Conservation (phyloP, 2,888 invertebrate genomes). For the Monopis laevigella region DNA sequence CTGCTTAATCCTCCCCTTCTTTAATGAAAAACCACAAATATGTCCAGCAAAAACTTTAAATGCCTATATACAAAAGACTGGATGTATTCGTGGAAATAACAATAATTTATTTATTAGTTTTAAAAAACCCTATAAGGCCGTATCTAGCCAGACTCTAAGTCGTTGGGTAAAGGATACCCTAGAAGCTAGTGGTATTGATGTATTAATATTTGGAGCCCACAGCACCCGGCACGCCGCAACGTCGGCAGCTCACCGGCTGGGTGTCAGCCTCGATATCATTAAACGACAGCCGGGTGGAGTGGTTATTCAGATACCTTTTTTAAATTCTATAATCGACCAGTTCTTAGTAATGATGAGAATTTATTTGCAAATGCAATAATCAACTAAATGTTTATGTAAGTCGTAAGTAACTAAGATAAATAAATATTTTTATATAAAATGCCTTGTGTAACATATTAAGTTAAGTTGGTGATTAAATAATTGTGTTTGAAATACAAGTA, state of each 20-base stretch:
- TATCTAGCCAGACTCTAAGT: conserved; percentile 19
- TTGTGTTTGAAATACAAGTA: too few species aligned
- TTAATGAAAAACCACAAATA: conserved; percentile 16
- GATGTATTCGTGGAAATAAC: too few species aligned
- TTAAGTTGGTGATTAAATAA: too few species aligned
- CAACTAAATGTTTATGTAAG: neutral
- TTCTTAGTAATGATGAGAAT: conserved; percentile 7
- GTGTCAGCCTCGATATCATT: conserved; percentile 21
- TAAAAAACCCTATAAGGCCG: conserved; percentile 15
- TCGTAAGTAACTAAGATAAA: neutral
- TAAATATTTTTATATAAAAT: too few species aligned
- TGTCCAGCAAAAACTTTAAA: conserved; percentile 17
- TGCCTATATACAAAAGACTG: conserved; percentile 17
- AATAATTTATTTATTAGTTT: conserved; percentile 13
- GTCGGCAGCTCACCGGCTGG: conserved; percentile 20
- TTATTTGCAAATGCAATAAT: neutral
- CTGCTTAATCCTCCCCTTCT: conserved; percentile 16
- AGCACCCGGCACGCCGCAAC: conserved; percentile 23
- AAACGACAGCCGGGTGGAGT: conserved; percentile 21
- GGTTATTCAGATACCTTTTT: conserved; percentile 18
- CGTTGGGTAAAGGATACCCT: conserved; percentile 20
- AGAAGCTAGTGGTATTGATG: conserved; percentile 18
- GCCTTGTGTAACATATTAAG: too few species aligned
- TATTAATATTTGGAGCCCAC: conserved; percentile 15
- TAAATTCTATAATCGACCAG: conserved; percentile 21